Conservation (phyloP, 1,140 invertebrate genomes). For the Drosophila grimshawi region DNA sequence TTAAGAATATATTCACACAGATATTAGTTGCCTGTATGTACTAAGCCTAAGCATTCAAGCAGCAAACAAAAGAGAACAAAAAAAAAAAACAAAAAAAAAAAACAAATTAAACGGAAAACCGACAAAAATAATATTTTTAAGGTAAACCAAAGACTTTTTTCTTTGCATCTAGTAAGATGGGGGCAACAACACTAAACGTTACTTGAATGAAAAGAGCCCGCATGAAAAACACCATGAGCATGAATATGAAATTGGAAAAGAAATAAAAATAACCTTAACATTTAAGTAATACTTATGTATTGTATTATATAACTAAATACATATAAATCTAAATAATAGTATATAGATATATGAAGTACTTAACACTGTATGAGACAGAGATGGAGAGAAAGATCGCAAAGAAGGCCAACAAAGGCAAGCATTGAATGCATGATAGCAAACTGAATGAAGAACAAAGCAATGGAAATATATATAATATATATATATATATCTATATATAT, state of each 20-base stretch:
- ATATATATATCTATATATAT: conserved; percentile 65
- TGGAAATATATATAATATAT: conserved; percentile 72
- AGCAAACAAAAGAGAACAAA: conserved; percentile 24
- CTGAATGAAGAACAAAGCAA: conserved; percentile 67
- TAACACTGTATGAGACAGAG: conserved; percentile 63
- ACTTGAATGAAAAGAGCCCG: conserved; percentile 24
- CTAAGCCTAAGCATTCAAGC: conserved; percentile 63
- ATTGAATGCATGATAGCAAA: conserved; percentile 73
- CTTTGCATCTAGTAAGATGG: conserved; percentile 68
- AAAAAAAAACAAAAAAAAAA: conserved; percentile 14
- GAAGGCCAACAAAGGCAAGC: conserved; percentile 64
- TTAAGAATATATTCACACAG: conserved; percentile 59
- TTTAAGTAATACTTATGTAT: conserved; percentile 73
- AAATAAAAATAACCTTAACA: conserved; percentile 55
- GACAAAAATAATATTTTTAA: conserved; percentile 68
- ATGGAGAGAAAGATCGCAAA: conserved; percentile 18
- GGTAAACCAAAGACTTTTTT: conserved; percentile 83
- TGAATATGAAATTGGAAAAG: conserved; percentile 22
- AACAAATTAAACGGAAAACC: background rate
- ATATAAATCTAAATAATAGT: conserved; percentile 56
- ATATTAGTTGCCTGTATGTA: conserved; percentile 73
- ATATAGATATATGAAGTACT: background rate
- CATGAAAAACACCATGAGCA: conserved; percentile 28
- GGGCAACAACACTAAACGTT: conserved; percentile 41
- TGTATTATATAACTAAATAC: conserved; percentile 62